Percentiles rank a stretch among this genome's conserved stretches.
Evolutionary conservation across 2,113 vertebrate genomes (phyloP).

Genomic region (Lophura nycthemera): DNA sequence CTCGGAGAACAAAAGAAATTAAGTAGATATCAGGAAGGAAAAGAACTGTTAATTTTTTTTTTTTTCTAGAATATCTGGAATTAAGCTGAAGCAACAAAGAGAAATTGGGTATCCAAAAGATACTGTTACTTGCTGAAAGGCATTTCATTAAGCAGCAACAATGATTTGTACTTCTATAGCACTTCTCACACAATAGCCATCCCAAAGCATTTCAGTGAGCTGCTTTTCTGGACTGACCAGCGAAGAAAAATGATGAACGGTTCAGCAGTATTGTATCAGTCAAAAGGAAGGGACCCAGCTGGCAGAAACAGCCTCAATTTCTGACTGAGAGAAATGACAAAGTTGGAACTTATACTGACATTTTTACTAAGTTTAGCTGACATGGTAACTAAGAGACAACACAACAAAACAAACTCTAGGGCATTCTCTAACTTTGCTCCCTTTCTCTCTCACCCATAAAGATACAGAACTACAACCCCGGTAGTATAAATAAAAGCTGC

Average conservation of each 20-base stretch:
- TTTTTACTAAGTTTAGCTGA: not conserved
- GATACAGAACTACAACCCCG: not conserved
- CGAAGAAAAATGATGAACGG: conserved; percentile 1
- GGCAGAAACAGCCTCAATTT: conserved; percentile 36
- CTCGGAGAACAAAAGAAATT: conserved; percentile 11
- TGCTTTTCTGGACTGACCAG: not conserved
- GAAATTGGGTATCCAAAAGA: not conserved
- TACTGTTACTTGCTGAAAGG: conserved; percentile 30
- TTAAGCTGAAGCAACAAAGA: not conserved
- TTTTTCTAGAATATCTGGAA: not conserved
- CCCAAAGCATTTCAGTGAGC: conserved; percentile 23
- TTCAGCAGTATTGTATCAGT: not conserved
- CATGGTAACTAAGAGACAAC: not conserved
- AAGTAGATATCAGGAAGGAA: conserved; percentile 8
- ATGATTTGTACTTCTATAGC: conserved; percentile 40
- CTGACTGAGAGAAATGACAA: conserved; percentile 15
- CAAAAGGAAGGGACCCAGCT: conserved; percentile 17
- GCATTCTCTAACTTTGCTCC: not conserved
- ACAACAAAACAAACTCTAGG: not conserved
- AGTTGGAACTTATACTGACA: not conserved
- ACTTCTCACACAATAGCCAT: conserved; percentile 4
- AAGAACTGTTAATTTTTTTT: not conserved
- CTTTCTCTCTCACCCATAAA: not conserved
- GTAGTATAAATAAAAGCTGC: not conserved
- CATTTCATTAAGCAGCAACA: conserved; percentile 39